These are phyloP conservation scores for Limosa lapponica DNA, from an alignment of 2,797 vertebrate species.

Conservation along the genomic window DNA sequence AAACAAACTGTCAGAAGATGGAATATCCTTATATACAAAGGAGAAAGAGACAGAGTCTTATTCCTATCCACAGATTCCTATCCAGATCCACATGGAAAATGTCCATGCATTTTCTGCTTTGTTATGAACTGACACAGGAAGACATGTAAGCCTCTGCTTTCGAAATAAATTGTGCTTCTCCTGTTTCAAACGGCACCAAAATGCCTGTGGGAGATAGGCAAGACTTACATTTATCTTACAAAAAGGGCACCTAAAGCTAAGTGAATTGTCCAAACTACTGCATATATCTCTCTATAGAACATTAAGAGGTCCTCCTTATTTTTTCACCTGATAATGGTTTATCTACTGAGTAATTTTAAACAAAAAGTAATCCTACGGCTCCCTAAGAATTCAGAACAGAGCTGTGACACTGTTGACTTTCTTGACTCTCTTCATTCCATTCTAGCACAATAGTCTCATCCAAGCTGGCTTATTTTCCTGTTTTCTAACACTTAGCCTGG, in stretches of 20 bases:
- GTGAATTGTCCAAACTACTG: neutral
- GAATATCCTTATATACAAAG: neutral
- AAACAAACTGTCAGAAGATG: neutral
- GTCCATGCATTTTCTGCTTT: neutral
- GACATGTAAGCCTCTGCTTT: neutral
- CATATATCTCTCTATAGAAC: neutral
- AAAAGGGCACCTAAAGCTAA: neutral
- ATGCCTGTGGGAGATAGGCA: neutral
- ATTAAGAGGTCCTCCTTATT: neutral
- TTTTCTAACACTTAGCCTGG: neutral
- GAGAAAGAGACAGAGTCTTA: neutral
- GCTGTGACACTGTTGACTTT: neutral
- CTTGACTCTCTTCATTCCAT: neutral
- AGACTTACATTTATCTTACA: neutral
- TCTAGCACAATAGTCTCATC: neutral
- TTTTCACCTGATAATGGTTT: neutral
- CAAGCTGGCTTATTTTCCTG: neutral
- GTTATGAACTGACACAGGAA: neutral
- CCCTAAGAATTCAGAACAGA: neutral
- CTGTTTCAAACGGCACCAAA: neutral
- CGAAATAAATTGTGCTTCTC: neutral
- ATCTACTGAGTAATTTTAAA: neutral
- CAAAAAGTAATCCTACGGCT: neutral
- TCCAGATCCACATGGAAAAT: no score
- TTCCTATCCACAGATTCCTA: neutral